phyloP scores from a whole-genome alignment of 1,140 invertebrate genomes.

The Dreissena rostriformis region DNA sequence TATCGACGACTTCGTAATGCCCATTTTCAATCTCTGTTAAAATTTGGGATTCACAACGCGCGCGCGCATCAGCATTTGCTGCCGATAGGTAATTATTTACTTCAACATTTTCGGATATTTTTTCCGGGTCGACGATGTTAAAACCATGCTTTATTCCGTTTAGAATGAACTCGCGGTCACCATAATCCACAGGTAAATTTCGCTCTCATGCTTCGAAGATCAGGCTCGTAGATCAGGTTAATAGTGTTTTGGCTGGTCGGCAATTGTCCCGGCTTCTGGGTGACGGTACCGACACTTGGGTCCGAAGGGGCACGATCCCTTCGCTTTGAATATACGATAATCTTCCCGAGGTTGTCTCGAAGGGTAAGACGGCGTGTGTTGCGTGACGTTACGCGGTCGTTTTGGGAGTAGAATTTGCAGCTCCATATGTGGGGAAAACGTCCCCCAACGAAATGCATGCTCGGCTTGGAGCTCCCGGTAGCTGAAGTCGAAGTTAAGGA shows the following conservation, averaged over 20 bases:
- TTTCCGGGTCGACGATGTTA: no score
- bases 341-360: background rate
- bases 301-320: slow-evolving; percentile 7
- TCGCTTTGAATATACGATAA: slow-evolving; percentile 8
- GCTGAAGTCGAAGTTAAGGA: no score
- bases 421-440: no score
- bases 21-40: slow-evolving; percentile 15
- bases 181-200: background rate
- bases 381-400: no score
- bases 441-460: no score
- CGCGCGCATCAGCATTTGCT: slow-evolving; percentile 5
- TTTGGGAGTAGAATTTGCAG: no score
- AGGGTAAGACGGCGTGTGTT: no score
- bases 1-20: slow-evolving; percentile 3
- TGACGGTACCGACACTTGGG: background rate
- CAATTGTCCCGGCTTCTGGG: no score
- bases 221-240: slow-evolving; percentile 10
- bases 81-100: slow-evolving; percentile 28
- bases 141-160: no score
- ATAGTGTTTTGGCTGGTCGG: no score
- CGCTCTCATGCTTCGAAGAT: background rate
- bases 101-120: background rate
- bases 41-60: slow-evolving; percentile 28
- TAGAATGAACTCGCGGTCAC: slow-evolving; percentile 10
- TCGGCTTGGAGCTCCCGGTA: no score